These are phyloP conservation scores for Brachirus orientalis DNA, from an alignment of 2,113 vertebrate species.

Conservation along the genomic window DNA sequence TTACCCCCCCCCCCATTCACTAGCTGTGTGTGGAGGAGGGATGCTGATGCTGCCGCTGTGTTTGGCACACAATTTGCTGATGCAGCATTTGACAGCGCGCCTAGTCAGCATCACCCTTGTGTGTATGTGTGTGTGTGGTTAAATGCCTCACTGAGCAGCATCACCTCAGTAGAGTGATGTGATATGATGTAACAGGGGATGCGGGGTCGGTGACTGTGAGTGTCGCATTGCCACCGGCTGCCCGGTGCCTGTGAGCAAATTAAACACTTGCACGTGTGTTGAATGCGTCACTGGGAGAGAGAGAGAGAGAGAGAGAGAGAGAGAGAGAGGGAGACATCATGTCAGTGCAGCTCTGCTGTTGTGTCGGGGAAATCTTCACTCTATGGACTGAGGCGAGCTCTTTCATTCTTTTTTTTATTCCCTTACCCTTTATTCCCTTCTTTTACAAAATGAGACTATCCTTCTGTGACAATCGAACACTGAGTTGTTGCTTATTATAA, in stretches of 20 bases:
- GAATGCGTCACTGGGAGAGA: conserved; percentile 67
- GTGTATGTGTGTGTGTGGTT: conserved; percentile 10
- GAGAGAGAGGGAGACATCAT: conserved; percentile 14
- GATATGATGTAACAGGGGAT: conserved; percentile 41
- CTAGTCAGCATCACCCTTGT: conserved; percentile 37
- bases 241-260: conserved; percentile 50
- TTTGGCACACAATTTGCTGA: conserved; percentile 61
- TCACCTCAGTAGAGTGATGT: conserved; percentile 5
- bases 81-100: conserved; percentile 51
- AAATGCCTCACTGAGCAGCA: background rate
- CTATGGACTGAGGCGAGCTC: background rate
- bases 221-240: conserved; percentile 83
- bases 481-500: no score
- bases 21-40: conserved; percentile 15
- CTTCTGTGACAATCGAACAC: no score
- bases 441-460: no score
- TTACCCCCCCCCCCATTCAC: conserved; percentile 1
- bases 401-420: no score
- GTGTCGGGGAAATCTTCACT: conserved; percentile 1
- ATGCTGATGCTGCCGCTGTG: conserved; percentile 23
- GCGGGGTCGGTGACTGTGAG: conserved; percentile 23
- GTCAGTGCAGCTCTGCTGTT: conserved; percentile 9
- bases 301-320: background rate
- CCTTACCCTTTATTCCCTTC: no score
- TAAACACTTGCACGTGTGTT: conserved; percentile 65